Percentiles rank a stretch among this genome's conserved stretches.
Evolutionary conservation across 2,797 vertebrate species (phyloP).

Genomic region (Catharus ustulatus): DNA sequence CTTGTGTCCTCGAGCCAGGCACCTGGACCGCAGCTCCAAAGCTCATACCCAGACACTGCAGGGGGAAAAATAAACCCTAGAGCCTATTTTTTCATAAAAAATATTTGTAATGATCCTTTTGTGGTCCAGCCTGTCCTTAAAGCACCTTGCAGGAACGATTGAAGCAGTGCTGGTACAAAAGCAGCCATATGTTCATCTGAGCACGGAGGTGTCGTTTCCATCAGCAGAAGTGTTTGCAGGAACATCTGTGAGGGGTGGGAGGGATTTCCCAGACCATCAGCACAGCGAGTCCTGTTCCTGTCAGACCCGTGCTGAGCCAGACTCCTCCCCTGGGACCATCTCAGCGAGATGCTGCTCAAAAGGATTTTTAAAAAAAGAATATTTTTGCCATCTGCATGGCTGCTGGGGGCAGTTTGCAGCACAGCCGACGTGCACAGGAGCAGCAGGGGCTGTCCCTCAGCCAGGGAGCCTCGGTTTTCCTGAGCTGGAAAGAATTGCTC

Average conservation of each 20-base stretch:
- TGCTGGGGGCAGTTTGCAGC: background rate
- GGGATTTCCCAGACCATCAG: background rate
- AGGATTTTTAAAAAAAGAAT: background rate
- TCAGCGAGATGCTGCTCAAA: background rate
- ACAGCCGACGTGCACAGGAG: rapidly evolving
- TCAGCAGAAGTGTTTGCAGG: background rate
- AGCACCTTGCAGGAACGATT: background rate
- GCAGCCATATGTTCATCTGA: background rate
- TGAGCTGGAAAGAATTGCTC: conserved; percentile 29
- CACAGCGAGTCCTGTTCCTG: background rate
- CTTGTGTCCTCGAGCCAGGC: background rate
- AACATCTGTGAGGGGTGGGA: conserved; percentile 7
- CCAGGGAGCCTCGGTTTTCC: background rate
- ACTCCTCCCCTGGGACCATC: background rate
- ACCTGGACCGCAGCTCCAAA: background rate
- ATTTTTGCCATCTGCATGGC: background rate
- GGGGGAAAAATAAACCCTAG: background rate
- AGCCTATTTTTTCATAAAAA: background rate
- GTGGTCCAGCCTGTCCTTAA: background rate
- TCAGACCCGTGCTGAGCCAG: rapidly evolving
- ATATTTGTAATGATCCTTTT: background rate
- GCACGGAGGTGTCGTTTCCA: background rate
- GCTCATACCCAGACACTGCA: background rate
- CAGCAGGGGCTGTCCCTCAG: background rate
- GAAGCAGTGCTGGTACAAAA: background rate